A percentile compares a stretch with the other conserved stretches of the same genome.
These are phyloP conservation scores for Meandrina meandrites DNA, from an alignment of 92 coral and sea anemone genomes.

Conservation along the genomic window DNA sequence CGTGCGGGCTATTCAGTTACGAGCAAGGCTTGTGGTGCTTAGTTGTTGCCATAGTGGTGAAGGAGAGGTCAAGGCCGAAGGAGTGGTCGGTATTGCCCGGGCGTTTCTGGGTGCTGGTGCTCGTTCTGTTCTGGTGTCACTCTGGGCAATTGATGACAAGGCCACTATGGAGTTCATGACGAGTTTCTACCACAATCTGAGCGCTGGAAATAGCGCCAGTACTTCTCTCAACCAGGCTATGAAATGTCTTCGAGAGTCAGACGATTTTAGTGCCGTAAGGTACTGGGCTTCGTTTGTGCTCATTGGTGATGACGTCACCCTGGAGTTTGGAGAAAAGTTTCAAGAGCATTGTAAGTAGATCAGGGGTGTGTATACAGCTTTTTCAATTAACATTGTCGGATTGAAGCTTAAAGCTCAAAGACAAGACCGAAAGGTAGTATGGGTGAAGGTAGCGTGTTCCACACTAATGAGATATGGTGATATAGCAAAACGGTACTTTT, in stretches of 20 bases:
- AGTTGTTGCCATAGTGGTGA: not conserved
- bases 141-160: slow-evolving; percentile 20
- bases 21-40: not conserved
- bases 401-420: too few species aligned
- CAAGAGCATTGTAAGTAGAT: not conserved
- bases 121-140: slow-evolving; percentile 12
- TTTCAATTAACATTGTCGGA: too few species aligned
- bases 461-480: too few species aligned
- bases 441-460: too few species aligned
- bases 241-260: not conserved
- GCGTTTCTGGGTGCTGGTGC: not conserved
- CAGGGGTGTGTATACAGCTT: too few species aligned
- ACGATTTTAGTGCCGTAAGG: not conserved
- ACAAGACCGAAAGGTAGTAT: too few species aligned
- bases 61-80: not conserved
- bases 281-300: not conserved
- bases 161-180: slow-evolving; percentile 27
- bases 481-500: too few species aligned
- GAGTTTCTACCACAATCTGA: slow-evolving; percentile 16
- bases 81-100: not conserved
- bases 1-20: not conserved
- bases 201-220: slow-evolving; percentile 8
- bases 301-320: slow-evolving; percentile 1
- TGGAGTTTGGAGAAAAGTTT: not conserved
- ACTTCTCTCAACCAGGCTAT: not conserved